Percentiles rank a stretch among this genome's conserved stretches.
Evolutionary conservation across 2,797 vertebrate genomes (phyloP).

Genomic region (Takifugu ocellatus): DNA sequence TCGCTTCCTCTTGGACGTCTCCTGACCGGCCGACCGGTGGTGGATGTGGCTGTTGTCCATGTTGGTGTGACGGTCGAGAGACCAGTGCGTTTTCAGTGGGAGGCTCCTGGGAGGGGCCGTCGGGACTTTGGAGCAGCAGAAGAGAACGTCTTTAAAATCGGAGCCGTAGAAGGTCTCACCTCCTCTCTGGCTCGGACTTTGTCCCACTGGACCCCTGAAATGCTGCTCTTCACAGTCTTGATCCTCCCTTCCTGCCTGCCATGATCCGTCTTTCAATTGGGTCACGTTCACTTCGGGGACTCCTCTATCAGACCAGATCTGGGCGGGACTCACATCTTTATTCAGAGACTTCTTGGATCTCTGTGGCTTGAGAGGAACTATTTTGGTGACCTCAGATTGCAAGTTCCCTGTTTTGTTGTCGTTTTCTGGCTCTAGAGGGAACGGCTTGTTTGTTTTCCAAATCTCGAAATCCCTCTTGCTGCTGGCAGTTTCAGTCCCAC

Average conservation of each 20-base stretch:
- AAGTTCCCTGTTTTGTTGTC: slow-evolving; percentile 43
- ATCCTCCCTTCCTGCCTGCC: slow-evolving; percentile 18
- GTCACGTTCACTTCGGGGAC: slow-evolving; percentile 20
- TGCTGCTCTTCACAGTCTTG: slow-evolving; percentile 35
- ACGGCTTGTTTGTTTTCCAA: slow-evolving; percentile 45
- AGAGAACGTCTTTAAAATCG: slow-evolving; percentile 45
- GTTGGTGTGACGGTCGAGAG: slow-evolving; percentile 63
- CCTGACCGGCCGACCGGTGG: slow-evolving; percentile 67
- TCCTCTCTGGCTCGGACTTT: slow-evolving; percentile 43
- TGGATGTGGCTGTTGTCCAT: slow-evolving; percentile 71
- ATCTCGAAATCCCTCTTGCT: slow-evolving; percentile 27
- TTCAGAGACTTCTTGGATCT: slow-evolving; percentile 78
- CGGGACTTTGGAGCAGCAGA: slow-evolving; percentile 41
- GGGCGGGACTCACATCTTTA: slow-evolving; percentile 64
- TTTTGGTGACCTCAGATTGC: slow-evolving; percentile 63
- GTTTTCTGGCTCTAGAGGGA: slow-evolving; percentile 42
- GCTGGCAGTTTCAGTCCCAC: slow-evolving; percentile 13
- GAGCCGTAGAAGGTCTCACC: slow-evolving; percentile 35
- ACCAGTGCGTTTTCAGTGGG: slow-evolving; percentile 73
- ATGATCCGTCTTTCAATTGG: slow-evolving; percentile 37
- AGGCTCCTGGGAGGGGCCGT: slow-evolving; percentile 65
- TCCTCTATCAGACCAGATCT: slow-evolving; percentile 35
- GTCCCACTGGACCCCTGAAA: slow-evolving; percentile 32
- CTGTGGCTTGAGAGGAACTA: slow-evolving; percentile 78
- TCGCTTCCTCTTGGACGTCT: slow-evolving; percentile 76